Percentiles rank a stretch among this genome's conserved stretches.
These are phyloP conservation scores for Rhyzopertha dominica DNA, from an alignment of 1,140 invertebrate species.

Conservation along the genomic window DNA sequence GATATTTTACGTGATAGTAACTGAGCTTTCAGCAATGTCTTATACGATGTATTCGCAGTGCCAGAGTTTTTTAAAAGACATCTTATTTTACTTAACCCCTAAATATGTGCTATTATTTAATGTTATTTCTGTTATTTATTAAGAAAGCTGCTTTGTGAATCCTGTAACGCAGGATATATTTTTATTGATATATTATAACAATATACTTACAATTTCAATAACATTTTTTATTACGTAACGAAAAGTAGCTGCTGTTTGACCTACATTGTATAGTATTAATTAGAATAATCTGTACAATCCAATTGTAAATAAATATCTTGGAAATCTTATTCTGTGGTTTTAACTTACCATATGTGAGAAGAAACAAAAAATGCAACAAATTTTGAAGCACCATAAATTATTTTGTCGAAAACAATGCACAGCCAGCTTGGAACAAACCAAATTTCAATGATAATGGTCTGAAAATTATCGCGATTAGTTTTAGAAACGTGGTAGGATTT, in stretches of 20 bases:
- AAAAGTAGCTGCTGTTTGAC: constrained; percentile 33
- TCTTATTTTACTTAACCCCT: constrained; percentile 13
- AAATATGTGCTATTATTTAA: constrained; percentile 24
- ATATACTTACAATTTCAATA: constrained; percentile 30
- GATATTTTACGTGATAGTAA: no score
- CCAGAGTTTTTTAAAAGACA: constrained; percentile 7
- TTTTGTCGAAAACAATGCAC: no score
- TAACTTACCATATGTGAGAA: no score
- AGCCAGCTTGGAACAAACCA: no score
- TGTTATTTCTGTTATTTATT: constrained; percentile 26
- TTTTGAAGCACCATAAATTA: no score
- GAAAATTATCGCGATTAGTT: no score
- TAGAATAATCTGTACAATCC: constrained; percentile 40
- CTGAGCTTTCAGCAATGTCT: background rate
- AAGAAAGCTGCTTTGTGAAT: constrained; percentile 23
- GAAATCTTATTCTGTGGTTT: no score
- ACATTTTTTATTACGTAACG: constrained; percentile 39
- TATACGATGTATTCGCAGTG: constrained; percentile 6
- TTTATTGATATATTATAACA: constrained; percentile 8
- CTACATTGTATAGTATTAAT: constrained; percentile 38
- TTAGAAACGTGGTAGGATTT: no score
- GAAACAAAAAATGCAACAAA: no score
- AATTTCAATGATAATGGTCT: no score
- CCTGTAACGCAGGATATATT: constrained; percentile 17
- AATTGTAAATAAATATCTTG: constrained; percentile 43